These are phyloP conservation scores for Tupiocoris notatus DNA, from an alignment of 2,888 invertebrate species.

Conservation along the genomic window DNA sequence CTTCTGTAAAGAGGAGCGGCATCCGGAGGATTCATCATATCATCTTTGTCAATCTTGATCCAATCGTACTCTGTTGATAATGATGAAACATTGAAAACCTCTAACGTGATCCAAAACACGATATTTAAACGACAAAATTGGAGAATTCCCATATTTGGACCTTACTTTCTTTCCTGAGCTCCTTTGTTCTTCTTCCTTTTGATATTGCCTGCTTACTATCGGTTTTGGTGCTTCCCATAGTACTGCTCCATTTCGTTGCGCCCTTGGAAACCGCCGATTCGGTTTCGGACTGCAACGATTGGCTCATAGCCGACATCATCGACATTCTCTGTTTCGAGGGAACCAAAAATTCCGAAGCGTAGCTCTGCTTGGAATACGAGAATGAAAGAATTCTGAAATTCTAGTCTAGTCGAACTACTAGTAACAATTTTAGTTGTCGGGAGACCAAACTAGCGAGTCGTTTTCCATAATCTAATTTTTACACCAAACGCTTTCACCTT, in stretches of 20 bases:
- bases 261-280: neutral
- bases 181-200: constrained; percentile 22
- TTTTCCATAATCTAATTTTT: no score
- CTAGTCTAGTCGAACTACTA: no score
- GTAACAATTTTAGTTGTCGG: no score
- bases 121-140: no score
- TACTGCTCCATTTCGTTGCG: neutral
- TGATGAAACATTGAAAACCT: no score
- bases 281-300: neutral
- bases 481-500: no score
- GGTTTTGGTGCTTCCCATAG: constrained; percentile 9
- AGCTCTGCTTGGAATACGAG: no score
- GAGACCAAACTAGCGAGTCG: no score
- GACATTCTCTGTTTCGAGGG: constrained; percentile 15
- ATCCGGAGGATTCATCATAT: constrained; percentile 22
- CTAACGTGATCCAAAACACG: no score
- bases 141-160: no score
- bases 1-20: constrained; percentile 19
- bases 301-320: neutral
- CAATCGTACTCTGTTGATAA: constrained; percentile 33
- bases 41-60: constrained; percentile 35
- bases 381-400: no score
- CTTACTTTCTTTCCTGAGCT: constrained; percentile 28
- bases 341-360: no score
- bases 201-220: neutral